Base-by-base conservation (phyloP, 2,113 vertebrate genomes). In the Anoura caudifer region DNA sequence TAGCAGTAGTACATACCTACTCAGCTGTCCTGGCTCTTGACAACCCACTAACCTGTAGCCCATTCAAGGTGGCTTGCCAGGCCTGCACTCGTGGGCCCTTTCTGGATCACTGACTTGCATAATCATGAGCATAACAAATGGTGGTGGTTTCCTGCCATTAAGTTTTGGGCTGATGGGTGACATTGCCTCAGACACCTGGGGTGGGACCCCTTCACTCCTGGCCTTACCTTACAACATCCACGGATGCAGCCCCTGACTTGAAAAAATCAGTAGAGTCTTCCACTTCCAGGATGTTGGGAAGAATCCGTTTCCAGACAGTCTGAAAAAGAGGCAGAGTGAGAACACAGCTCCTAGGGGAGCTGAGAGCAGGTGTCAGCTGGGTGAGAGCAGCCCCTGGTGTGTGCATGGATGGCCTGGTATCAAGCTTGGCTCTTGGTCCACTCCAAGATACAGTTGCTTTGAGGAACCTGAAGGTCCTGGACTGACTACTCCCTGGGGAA, bases 251-350 rank as follows among this genome's bases (percentile, higher is more conserved):
- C 41, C 99, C 99, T 0, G 99, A 99, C 96, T 99, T 99, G 97
- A 99, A 99, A 97, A 99, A 99, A 92, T 99, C 99, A 0, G 99
- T 99, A 43, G 99, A 97, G 94, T 99, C 98, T n/a, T 99, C 98
- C 47, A 99, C 98, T 31, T 98, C 92, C 1, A 80, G 91, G 7
- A 99, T 96, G 2, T 98, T 99, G 14, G 98, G 97, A 43, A 99
- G 98, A 86, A 99, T 99, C 79, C 99, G 98, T 73, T 98, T 98
- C 99, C 99, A 99, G 63, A 98, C 98, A 3, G 92, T 98, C 99
- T 99, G 97, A 9, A 69, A 97, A 93, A 65, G 19, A 96, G 13
- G 28, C 3, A 4, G 1, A 0, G 31, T 31, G 76, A 93, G 41
- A 38, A 75, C 0, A 16, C 2, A 8, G 38, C 15, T 36, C 15